These are phyloP conservation scores for Halyomorpha halys DNA, from an alignment of 1,140 invertebrate species.

Conservation along the genomic window DNA sequence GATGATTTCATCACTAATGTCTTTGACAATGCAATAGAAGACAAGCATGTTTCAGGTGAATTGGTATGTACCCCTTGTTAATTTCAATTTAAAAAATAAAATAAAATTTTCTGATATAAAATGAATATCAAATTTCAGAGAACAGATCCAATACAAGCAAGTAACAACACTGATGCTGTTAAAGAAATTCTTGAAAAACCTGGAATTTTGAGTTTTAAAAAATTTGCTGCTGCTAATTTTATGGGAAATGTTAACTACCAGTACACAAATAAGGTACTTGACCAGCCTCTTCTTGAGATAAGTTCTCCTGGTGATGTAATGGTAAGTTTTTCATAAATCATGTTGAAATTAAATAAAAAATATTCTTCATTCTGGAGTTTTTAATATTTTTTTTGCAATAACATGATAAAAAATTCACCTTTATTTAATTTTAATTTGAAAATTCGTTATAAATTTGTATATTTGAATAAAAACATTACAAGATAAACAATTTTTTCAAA, in stretches of 20 bases:
- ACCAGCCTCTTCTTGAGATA: conserved; percentile 13
- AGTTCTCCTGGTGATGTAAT: background rate
- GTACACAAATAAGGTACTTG: conserved; percentile 13
- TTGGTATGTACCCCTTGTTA: background rate
- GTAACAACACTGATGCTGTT: background rate
- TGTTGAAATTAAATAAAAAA: no score
- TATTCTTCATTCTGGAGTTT: no score
- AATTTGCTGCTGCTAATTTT: conserved; percentile 20
- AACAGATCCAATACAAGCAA: background rate
- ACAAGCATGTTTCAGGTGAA: background rate
- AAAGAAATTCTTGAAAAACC: background rate
- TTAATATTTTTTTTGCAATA: no score
- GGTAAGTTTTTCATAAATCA: background rate
- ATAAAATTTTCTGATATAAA: background rate
- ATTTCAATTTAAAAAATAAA: background rate
- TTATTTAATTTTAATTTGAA: no score
- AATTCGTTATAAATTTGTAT: no score
- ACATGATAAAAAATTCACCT: no score
- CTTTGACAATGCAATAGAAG: conserved; percentile 24
- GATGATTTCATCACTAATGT: conserved; percentile 24
- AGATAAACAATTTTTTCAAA: no score
- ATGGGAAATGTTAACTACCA: conserved; percentile 20
- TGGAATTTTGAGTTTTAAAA: background rate
- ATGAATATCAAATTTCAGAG: background rate
- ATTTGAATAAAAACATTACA: no score